Percentiles rank a stretch among this genome's conserved stretches.
Evolutionary conservation across 1,140 invertebrate genomes (phyloP).

Genomic region (Carposina sasakii): DNA sequence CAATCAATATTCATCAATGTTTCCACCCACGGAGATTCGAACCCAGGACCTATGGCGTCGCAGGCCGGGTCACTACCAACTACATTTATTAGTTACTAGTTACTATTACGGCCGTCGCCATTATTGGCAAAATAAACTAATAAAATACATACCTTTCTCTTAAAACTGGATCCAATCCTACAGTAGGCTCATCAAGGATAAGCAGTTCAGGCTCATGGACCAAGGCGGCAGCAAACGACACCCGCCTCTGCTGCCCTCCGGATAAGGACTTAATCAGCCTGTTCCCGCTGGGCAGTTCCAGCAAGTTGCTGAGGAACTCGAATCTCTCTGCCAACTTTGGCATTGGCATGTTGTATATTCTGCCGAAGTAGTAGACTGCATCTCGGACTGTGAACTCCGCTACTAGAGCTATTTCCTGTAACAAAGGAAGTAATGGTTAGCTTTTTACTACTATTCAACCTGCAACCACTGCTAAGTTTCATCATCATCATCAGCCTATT

Average conservation of each 20-base stretch:
- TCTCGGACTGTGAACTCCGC: slow-evolving; percentile 90
- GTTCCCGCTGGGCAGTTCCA: slow-evolving; percentile 80
- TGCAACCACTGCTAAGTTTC: background rate
- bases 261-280: slow-evolving; percentile 79
- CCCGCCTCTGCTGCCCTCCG: slow-evolving; percentile 90
- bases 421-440: slow-evolving; percentile 13
- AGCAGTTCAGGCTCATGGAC: slow-evolving; percentile 91
- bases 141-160: slow-evolving; percentile 85
- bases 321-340: slow-evolving; percentile 78
- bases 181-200: slow-evolving; percentile 94
- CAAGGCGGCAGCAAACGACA: slow-evolving; percentile 89
- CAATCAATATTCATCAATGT: too few relatives aligned
- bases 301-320: slow-evolving; percentile 78
- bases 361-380: slow-evolving; percentile 90
- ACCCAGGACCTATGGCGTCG: too few relatives aligned
- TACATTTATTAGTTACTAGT: too few relatives aligned
- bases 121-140: too few relatives aligned
- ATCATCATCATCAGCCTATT: background rate
- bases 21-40: too few relatives aligned
- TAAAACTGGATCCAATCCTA: slow-evolving; percentile 91
- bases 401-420: slow-evolving; percentile 88
- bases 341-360: slow-evolving; percentile 85
- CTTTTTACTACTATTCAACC: background rate
- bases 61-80: too few relatives aligned
- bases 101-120: too few relatives aligned